phyloP scores from a whole-genome alignment of 2,797 vertebrate species.

The Urocyon cinereoargenteus region DNA sequence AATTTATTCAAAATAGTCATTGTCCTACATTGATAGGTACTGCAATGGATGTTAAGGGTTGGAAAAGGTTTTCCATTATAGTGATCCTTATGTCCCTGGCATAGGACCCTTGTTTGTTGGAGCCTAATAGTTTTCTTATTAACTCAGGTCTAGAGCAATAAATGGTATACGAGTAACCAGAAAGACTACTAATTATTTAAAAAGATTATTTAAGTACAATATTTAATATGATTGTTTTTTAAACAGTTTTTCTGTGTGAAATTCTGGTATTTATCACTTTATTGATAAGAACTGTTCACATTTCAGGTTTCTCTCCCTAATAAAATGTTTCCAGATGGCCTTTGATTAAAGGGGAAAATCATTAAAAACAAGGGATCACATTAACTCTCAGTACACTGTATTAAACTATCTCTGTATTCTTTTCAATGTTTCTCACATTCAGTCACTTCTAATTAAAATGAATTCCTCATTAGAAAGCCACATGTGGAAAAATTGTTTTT shows the following conservation, averaged over 20 bases:
- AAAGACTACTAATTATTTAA: neutral
- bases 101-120: neutral
- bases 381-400: neutral
- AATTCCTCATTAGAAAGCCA: conserved; percentile 24
- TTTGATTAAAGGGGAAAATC: conserved; percentile 22
- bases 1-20: conserved; percentile 46
- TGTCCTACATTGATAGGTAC: conserved; percentile 21
- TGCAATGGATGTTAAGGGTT: neutral
- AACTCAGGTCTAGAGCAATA: neutral
- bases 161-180: neutral
- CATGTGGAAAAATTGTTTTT: neutral
- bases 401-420: neutral
- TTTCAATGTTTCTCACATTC: neutral
- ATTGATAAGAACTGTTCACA: neutral
- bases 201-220: neutral
- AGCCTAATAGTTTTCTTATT: neutral
- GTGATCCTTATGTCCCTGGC: neutral
- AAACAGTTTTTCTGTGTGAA: neutral
- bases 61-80: neutral
- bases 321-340: neutral
- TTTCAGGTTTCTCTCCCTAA: conserved; percentile 28
- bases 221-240: conserved; percentile 17
- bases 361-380: neutral
- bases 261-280: neutral
- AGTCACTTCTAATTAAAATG: conserved; percentile 29